These are phyloP conservation scores for Aradophagus sp. DNA, from an alignment of 1,140 invertebrate species.

Conservation along the genomic window DNA sequence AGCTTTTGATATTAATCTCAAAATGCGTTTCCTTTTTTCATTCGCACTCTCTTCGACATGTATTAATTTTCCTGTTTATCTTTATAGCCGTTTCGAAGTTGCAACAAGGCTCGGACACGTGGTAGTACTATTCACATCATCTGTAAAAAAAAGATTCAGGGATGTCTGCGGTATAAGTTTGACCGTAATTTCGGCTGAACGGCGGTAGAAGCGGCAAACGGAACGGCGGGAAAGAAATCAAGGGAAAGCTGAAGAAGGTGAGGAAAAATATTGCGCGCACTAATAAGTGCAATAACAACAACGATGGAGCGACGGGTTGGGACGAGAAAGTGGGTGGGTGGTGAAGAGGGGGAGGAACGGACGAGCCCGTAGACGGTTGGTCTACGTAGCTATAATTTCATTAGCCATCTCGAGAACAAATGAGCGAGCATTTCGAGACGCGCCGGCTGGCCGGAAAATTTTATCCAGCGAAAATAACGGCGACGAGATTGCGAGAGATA, in stretches of 20 bases:
- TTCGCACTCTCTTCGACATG: too few species aligned
- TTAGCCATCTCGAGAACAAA: slow-evolving; percentile 73
- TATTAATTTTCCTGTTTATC: too few species aligned
- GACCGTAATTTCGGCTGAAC: slow-evolving; percentile 66
- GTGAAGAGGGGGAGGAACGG: slow-evolving; percentile 40
- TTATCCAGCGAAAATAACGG: slow-evolving; percentile 60
- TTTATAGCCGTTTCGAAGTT: too few species aligned
- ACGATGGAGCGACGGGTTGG: too few species aligned
- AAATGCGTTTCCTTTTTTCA: too few species aligned
- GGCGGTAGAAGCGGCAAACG: too few species aligned
- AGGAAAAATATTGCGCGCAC: slow-evolving; percentile 47
- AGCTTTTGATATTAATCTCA: too few species aligned
- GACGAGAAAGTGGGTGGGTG: slow-evolving; percentile 21
- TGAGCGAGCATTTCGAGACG: slow-evolving; percentile 72
- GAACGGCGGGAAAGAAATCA: slow-evolving; percentile 9
- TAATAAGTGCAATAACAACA: slow-evolving; percentile 50
- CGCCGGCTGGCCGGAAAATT: slow-evolving; percentile 73
- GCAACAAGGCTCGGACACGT: too few species aligned
- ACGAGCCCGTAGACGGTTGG: slow-evolving; percentile 62
- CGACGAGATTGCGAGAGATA: slow-evolving; percentile 52
- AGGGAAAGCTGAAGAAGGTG: slow-evolving; percentile 6
- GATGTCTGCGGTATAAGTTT: slow-evolving; percentile 69
- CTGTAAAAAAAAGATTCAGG: slow-evolving; percentile 66
- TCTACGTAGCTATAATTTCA: slow-evolving; percentile 74
- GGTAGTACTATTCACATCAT: too few species aligned